These are phyloP conservation scores for Tetragnatha versicolor DNA, from an alignment of 1,140 invertebrate species.

Conservation along the genomic window DNA sequence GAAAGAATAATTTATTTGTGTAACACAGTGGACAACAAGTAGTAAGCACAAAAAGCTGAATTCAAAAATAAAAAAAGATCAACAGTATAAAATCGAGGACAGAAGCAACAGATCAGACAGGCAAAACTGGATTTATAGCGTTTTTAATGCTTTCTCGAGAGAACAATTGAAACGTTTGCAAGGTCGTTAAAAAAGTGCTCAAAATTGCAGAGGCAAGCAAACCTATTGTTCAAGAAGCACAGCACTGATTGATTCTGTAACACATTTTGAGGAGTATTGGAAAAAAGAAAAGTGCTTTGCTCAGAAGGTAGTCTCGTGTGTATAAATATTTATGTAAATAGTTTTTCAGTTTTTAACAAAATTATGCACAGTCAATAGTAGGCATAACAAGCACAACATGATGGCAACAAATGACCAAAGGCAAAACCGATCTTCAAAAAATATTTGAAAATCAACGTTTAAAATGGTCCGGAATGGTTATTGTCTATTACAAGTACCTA, in stretches of 20 bases:
- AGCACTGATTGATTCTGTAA: constrained; percentile 1
- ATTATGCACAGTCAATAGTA: background rate
- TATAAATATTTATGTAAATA: too few species aligned
- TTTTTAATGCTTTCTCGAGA: background rate
- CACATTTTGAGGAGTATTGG: constrained; percentile 9
- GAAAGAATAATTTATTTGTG: constrained; percentile 56
- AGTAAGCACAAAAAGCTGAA: constrained; percentile 41
- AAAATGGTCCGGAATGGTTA: background rate
- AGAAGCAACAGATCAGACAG: constrained; percentile 8
- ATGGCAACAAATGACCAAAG: constrained; percentile 5
- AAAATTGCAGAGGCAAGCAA: background rate
- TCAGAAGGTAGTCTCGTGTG: too few species aligned
- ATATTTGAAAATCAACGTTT: background rate
- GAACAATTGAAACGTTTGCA: background rate
- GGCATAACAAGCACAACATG: constrained; percentile 18
- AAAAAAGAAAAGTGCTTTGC: too few species aligned
- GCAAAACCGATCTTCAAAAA: background rate
- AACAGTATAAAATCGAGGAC: constrained; percentile 45
- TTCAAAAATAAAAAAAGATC: constrained; percentile 17
- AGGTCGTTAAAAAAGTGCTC: background rate
- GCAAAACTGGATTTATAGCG: background rate
- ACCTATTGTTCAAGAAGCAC: constrained; percentile 12
- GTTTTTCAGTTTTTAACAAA: constrained; percentile 5
- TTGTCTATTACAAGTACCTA: background rate
- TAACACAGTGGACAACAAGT: constrained; percentile 49